A percentile compares a stretch with the other conserved stretches of the same genome.
Conservation (phyloP, 2,888 invertebrate species). For the Lasioglossum morio region DNA sequence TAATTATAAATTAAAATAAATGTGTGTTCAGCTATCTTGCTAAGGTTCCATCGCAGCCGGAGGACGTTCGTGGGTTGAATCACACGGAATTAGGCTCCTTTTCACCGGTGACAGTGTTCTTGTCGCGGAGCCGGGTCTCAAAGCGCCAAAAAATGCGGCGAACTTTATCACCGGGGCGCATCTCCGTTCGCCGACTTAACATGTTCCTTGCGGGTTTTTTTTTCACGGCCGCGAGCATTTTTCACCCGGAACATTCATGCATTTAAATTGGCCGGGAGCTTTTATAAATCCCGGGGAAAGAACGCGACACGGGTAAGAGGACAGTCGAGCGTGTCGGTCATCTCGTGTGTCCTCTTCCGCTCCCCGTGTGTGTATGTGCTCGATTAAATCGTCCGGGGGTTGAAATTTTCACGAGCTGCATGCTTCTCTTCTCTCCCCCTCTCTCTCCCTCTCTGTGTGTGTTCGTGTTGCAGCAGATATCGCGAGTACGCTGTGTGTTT, state of each 20-base stretch:
- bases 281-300: constrained; percentile 39
- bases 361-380: not conserved
- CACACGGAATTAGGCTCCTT: constrained; percentile 38
- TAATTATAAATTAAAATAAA: no score
- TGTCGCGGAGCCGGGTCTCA: not conserved
- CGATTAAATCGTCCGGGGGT: constrained; percentile 56
- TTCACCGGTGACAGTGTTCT: constrained; percentile 20
- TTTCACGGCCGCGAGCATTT: constrained; percentile 37
- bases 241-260: constrained; percentile 39
- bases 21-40: no score
- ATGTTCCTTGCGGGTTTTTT: constrained; percentile 32
- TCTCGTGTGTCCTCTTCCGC: constrained; percentile 8
- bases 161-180: constrained; percentile 41
- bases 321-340: not conserved
- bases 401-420: constrained; percentile 41
- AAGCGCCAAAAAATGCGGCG: constrained; percentile 36
- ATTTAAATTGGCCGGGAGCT: constrained; percentile 43
- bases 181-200: constrained; percentile 40
- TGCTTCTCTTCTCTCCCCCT: not conserved
- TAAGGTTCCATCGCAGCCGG: not conserved
- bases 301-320: not conserved
- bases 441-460: not conserved
- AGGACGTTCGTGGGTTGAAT: not conserved
- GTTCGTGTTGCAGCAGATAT: constrained; percentile 37
- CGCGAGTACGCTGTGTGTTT: constrained; percentile 59